Evolutionary conservation across 2,888 invertebrate species (phyloP), one percentile per base, ranked within the genome.

Genomic region (Leptopterna dolabrata): DNA sequence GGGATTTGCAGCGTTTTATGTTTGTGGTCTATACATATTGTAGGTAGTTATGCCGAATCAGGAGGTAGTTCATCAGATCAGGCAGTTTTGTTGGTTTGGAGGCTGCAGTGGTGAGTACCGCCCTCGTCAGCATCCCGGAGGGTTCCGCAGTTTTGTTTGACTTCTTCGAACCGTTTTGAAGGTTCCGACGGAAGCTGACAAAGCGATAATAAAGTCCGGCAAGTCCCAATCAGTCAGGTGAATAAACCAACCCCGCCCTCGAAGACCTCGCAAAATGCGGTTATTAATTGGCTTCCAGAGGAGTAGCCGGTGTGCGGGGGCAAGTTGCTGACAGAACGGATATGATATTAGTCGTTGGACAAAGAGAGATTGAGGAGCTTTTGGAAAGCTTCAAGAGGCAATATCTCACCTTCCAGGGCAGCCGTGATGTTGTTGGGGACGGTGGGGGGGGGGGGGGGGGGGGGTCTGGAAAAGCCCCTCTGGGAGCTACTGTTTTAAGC

Each of bases 301-400:
- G 19, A 78, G 45, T 78, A 43, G 78, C 78, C 78, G 41, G 45
- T 45, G 45, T 4, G 6, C 36, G 45, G 76, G 24, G 41, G n/a
- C 3, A 43, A 45, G 41, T 78, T 45, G 45, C 45, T 24, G 27
- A 45, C 19, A 45, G 78, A 78, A 78, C 45, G 78, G 78, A 78
- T 78, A 78, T 78, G 78, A 78, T 78, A 78, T 78, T 78, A 78
- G 78, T 43, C 45, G 36, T 78, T 45, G 78, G 78, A 78, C 78
- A 78, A 45, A 78, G 78, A 45, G 45, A 78, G 78, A 78, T 78
- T 78, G 78, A 78, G 78, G 43, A 43, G 78, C 78, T 78, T 78
- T 78, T 43, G 41, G 45, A 63, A 24, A 63, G 78, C 78, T 78
- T 27, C 78, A 78, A 78, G 78, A 78, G 78, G 78, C 78, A 45